Base-by-base conservation (phyloP, 1,140 invertebrate species). In the Drosophila nikananu region DNA sequence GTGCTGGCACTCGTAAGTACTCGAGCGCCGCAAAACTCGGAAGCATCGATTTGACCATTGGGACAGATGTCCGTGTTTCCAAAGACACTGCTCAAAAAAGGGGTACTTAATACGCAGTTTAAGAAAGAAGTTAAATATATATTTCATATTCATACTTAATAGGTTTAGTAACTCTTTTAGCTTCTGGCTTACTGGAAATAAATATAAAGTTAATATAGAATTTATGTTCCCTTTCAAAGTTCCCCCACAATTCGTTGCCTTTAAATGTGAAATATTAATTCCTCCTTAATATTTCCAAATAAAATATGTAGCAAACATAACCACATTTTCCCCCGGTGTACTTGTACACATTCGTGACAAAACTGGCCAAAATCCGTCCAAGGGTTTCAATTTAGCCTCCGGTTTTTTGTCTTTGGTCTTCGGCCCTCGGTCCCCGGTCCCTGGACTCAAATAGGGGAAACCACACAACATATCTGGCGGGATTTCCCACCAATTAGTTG, bases 401-500 rank as follows among this genome's bases (percentile, higher is more conserved):
- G 35, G 30, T 25, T 3, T 25, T 25, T 25, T 2, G 23, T 25
- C 2, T 25, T 25, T 25, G 23, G 30, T 32, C 30, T 32, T 32
- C 3, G 30, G 30, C 3, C 10, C 4, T 12, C 30, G 30, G 30
- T 12, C 30, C 10, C 10, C 30, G 10, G 17, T 35, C 32, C 48
- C 12, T 39, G 27, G 27, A 23, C 32, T 74, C 39, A 78, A 74
- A 80, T 63, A 19, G 60, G 42, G 42, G 41, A 60, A 66, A 71
- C 81, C 71, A 61, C 76, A 84, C 52, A 83, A 80, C 75, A 87
- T 80, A 63, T 80, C 65, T 68, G 61, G 52, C 52, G 76, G 74
- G 68, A 82, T 64, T 78, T 76, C 42, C 73, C 65, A 81, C 75
- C 81, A 83, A 83, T 83, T 86, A 86, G 79, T 73, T 72, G 59